Conservation (phyloP, 2,888 invertebrate species). For the Acronicta psi region DNA sequence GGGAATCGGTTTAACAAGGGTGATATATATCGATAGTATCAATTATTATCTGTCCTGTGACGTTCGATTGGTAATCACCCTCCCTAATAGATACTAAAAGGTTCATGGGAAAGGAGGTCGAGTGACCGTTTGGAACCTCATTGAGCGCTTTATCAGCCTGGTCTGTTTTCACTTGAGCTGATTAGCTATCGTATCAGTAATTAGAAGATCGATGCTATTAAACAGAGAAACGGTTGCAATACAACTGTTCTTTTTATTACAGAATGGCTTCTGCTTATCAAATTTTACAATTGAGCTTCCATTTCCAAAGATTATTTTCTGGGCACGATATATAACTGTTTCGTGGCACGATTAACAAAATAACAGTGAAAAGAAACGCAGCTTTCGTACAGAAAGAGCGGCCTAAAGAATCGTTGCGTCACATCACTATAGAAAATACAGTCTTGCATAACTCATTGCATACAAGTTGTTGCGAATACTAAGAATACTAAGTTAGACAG, state of each 20-base stretch:
- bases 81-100: constrained; percentile 67
- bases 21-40: constrained; percentile 78
- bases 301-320: not conserved
- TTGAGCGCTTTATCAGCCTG: constrained; percentile 27
- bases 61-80: constrained; percentile 65
- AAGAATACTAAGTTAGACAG: constrained; percentile 32
- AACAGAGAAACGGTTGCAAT: not conserved
- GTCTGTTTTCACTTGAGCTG: constrained; percentile 29
- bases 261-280: not conserved
- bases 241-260: not conserved
- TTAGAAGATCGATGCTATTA: not conserved
- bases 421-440: constrained; percentile 36
- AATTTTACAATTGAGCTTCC: not conserved
- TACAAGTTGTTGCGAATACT: constrained; percentile 28
- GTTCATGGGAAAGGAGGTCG: constrained; percentile 63
- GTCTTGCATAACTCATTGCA: constrained; percentile 38
- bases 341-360: not conserved
- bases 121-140: constrained; percentile 43
- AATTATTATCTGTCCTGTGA: constrained; percentile 81
- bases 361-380: not conserved
- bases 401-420: constrained; percentile 18
- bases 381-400: not conserved
- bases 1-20: constrained; percentile 85
- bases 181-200: constrained; percentile 1
- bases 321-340: not conserved